Percentiles rank a stretch among this genome's conserved stretches.
Conservation (phyloP, 2,113 vertebrate species). For the Pachyramphus minor region DNA sequence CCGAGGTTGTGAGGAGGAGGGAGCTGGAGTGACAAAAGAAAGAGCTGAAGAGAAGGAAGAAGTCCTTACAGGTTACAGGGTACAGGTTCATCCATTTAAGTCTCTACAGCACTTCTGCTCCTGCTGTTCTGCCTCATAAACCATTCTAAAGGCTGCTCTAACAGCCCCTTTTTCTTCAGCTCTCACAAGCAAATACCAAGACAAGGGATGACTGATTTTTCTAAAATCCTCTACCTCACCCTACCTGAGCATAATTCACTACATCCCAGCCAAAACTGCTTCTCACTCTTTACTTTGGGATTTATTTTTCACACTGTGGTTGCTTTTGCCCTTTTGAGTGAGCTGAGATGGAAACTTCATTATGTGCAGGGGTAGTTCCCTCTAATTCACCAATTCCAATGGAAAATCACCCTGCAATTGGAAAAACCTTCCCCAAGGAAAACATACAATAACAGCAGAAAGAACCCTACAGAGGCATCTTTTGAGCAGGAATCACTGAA, state of each 20-base stretch:
- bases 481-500: not conserved
- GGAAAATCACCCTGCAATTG: not conserved
- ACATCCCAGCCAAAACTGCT: not conserved
- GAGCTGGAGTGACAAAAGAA: not conserved
- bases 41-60: not conserved
- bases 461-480: accelerated
- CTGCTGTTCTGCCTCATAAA: not conserved
- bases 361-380: not conserved
- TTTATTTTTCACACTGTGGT: not conserved
- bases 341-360: not conserved
- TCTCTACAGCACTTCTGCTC: not conserved
- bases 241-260: not conserved
- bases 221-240: not conserved
- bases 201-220: not conserved
- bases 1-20: not conserved
- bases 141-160: not conserved
- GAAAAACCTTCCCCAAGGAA: not conserved
- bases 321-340: not conserved
- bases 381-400: not conserved
- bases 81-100: not conserved
- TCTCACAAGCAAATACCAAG: not conserved
- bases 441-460: not conserved
- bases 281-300: not conserved
- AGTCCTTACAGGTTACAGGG: not conserved
- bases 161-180: not conserved